A percentile compares a stretch with the other conserved stretches of the same genome.
These are phyloP conservation scores for Tuberolachnus salignus DNA, from an alignment of 2,888 invertebrate genomes.

Conservation along the genomic window DNA sequence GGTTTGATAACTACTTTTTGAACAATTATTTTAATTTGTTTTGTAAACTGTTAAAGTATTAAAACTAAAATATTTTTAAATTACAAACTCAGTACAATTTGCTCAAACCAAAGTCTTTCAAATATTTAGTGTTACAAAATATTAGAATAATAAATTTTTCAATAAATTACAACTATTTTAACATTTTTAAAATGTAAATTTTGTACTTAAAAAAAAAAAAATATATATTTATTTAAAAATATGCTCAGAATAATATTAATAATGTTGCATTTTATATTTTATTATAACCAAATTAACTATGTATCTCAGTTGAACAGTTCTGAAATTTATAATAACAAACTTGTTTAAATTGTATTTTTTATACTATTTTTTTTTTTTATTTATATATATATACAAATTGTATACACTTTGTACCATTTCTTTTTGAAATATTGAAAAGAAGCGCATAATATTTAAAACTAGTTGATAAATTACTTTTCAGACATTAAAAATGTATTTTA, in stretches of 20 bases:
- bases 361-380: too few relatives aligned
- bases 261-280: not conserved
- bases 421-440: too few relatives aligned
- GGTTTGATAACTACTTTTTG: not conserved
- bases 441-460: too few relatives aligned
- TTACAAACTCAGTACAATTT: not conserved
- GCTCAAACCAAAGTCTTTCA: slow-evolving; percentile 29
- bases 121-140: not conserved
- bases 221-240: not conserved
- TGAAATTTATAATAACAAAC: too few relatives aligned
- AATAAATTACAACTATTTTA: not conserved
- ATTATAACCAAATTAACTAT: not conserved
- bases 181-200: not conserved
- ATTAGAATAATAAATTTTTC: not conserved
- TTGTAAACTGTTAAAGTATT: not conserved
- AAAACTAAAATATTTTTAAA: not conserved
- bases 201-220: not conserved
- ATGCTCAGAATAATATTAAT: not conserved
- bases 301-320: not conserved
- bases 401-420: too few relatives aligned
- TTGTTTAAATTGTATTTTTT: too few relatives aligned
- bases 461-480: too few relatives aligned
- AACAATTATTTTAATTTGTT: not conserved
- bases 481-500: too few relatives aligned
- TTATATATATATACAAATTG: too few relatives aligned